Evolutionary conservation across 1,140 invertebrate species (phyloP).

Genomic region (Odontomachus brunneus): DNA sequence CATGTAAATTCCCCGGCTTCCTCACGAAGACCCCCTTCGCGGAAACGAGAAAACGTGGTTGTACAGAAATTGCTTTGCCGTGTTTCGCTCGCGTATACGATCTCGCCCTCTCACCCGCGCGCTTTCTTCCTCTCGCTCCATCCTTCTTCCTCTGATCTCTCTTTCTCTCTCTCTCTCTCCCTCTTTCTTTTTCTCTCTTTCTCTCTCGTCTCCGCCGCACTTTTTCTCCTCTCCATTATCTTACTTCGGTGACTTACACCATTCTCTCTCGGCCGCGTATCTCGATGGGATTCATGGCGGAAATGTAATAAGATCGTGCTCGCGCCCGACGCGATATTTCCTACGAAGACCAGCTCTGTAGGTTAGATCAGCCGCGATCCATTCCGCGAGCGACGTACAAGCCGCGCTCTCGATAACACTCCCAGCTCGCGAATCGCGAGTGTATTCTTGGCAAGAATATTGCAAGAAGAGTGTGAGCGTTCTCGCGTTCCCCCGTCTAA

Average conservation of each 20-base stretch:
- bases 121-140: neutral
- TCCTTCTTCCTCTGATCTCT: neutral
- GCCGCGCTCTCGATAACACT: conserved; percentile 27
- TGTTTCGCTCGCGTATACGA: conserved; percentile 69
- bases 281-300: conserved; percentile 57
- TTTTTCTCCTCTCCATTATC: conserved; percentile 72
- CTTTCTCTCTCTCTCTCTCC: neutral
- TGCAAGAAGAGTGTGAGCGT: neutral
- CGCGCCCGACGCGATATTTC: conserved; percentile 58
- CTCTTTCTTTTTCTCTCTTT: conserved; percentile 34
- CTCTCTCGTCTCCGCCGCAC: neutral
- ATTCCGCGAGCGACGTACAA: conserved; percentile 22
- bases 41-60: conserved; percentile 73
- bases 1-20: conserved; percentile 69
- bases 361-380: conserved; percentile 49
- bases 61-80: conserved; percentile 75
- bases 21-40: conserved; percentile 55
- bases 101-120: neutral
- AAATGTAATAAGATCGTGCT: conserved; percentile 64
- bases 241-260: conserved; percentile 66
- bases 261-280: conserved; percentile 16
- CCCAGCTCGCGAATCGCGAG: conserved; percentile 1
- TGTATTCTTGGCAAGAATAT: too few species aligned
- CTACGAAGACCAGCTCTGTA: conserved; percentile 35
- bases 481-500: conserved; percentile 12